Percentiles rank a stretch among this genome's conserved stretches.
These are phyloP conservation scores for Blera fallax DNA, from an alignment of 2,888 invertebrate species.

Conservation along the genomic window DNA sequence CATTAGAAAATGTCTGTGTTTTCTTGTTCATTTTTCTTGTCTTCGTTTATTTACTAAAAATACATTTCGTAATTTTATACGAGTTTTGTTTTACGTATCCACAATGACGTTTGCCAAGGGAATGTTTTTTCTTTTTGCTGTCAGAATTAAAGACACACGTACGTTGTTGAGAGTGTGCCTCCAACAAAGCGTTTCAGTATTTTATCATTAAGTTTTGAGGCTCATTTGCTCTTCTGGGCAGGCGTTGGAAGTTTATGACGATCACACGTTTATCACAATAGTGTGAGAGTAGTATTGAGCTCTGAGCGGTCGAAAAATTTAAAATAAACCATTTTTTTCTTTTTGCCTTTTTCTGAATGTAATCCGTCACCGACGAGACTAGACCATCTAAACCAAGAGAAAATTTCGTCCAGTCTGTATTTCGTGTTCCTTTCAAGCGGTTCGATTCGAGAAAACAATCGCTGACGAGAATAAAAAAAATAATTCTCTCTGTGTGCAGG, in stretches of 20 bases:
- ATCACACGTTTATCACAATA: slow-evolving; percentile 25
- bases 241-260: slow-evolving; percentile 70
- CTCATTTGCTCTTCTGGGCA: slow-evolving; percentile 49
- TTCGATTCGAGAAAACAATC: slow-evolving; percentile 14
- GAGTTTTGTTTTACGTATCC: slow-evolving; percentile 52
- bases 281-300: slow-evolving; percentile 1
- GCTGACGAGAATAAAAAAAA: neutral
- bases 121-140: slow-evolving; percentile 11
- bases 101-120: slow-evolving; percentile 57
- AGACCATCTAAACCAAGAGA: slow-evolving; percentile 1
- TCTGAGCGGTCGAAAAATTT: slow-evolving; percentile 29
- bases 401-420: slow-evolving; percentile 52
- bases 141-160: slow-evolving; percentile 19
- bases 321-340: slow-evolving; percentile 43
- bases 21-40: slow-evolving; percentile 24
- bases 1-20: slow-evolving; percentile 15
- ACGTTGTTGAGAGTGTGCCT: slow-evolving; percentile 17
- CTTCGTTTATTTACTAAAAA: slow-evolving; percentile 63
- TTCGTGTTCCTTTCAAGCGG: slow-evolving; percentile 38
- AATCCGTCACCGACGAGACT: slow-evolving; percentile 43
- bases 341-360: slow-evolving; percentile 18
- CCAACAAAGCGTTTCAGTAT: neutral
- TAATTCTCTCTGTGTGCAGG: neutral
- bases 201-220: slow-evolving; percentile 3
- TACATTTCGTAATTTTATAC: slow-evolving; percentile 71